A percentile compares a stretch with the other conserved stretches of the same genome.
phyloP scores from a whole-genome alignment of 1,140 invertebrate genomes.

The Drosophila cardini region DNA sequence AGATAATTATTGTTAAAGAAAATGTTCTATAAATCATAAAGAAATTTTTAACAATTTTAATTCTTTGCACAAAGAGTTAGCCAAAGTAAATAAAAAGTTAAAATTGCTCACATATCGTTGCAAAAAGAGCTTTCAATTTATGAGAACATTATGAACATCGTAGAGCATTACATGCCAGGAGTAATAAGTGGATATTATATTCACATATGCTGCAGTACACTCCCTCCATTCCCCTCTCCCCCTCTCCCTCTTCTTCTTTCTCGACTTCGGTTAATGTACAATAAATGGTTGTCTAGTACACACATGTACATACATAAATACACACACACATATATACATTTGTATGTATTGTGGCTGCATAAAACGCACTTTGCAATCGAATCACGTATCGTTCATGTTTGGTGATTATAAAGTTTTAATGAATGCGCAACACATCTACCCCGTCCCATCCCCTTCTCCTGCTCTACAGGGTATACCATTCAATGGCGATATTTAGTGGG shows the following conservation, averaged over 20 bases:
- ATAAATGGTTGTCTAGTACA: constrained; percentile 47
- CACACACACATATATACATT: neutral
- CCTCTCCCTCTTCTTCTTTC: neutral
- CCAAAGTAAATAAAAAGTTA: neutral
- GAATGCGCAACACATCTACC: constrained; percentile 73
- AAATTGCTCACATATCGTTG: neutral
- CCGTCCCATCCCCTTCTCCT: constrained; percentile 6
- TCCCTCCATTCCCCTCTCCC: too few relatives aligned
- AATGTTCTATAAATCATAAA: too few relatives aligned
- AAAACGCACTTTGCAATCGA: constrained; percentile 69
- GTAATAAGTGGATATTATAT: constrained; percentile 1
- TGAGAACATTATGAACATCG: neutral
- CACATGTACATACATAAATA: neutral
- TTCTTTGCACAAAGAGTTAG: neutral
- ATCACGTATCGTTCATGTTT: constrained; percentile 77
- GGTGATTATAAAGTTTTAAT: constrained; percentile 83
- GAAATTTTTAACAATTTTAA: too few relatives aligned
- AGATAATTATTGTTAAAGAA: too few relatives aligned
- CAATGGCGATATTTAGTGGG: constrained; percentile 49
- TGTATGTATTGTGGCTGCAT: constrained; percentile 9
- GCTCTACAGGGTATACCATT: neutral
- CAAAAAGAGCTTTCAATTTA: constrained; percentile 6
- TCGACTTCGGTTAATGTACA: constrained; percentile 51
- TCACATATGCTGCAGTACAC: constrained; percentile 37
- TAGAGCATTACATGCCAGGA: neutral